These are phyloP conservation scores for Isaurus tuberculatus DNA, from an alignment of 92 coral and sea anemone genomes.

Conservation along the genomic window DNA sequence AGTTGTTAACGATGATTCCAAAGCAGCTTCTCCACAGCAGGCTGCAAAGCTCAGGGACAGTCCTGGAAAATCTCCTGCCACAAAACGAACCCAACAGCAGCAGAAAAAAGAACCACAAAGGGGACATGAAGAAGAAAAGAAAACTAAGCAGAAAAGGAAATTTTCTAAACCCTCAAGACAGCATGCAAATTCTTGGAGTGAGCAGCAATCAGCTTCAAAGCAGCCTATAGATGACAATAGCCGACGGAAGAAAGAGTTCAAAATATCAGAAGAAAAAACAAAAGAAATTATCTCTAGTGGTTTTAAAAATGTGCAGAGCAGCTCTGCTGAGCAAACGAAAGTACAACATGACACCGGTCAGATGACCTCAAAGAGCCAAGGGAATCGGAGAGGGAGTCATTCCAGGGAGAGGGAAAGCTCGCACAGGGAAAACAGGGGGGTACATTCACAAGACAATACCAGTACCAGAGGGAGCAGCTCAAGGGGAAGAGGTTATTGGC, in stretches of 20 bases:
- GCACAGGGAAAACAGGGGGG: conserved; percentile 4
- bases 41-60: background rate
- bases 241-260: background rate
- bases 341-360: background rate
- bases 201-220: background rate
- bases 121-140: background rate
- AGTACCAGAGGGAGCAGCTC: background rate
- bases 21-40: background rate
- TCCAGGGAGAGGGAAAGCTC: background rate
- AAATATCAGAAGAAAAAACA: background rate
- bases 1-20: background rate
- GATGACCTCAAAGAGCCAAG: background rate
- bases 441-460: background rate
- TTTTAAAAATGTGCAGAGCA: background rate
- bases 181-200: conserved; percentile 40
- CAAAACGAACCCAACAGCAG: background rate
- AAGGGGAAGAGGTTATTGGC: conserved; percentile 13
- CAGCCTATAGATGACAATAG: background rate
- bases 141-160: background rate
- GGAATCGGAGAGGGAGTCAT: background rate
- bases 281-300: background rate
- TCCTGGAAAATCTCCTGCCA: background rate
- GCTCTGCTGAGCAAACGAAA: background rate
- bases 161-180: conserved; percentile 14
- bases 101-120: background rate